Evolutionary conservation across 2,797 vertebrate genomes (phyloP).

Genomic region (Chelon auratus): DNA sequence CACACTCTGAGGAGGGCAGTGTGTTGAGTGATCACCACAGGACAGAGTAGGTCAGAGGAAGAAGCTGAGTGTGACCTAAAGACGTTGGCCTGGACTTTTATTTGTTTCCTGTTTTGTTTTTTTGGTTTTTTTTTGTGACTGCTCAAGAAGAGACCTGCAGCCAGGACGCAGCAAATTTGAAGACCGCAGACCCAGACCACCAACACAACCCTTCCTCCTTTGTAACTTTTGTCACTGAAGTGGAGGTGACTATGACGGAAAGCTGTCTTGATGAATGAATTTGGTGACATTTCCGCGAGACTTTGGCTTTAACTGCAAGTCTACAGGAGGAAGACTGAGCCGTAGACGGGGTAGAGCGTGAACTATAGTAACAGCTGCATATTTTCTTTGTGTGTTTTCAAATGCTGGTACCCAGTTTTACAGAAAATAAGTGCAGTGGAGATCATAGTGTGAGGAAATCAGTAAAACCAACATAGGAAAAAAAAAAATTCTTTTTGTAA

Average conservation of each 20-base stretch:
- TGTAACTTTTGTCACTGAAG: conserved; percentile 48
- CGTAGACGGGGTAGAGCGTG: conserved; percentile 16
- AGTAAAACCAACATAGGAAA: conserved; percentile 43
- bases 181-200: conserved; percentile 44
- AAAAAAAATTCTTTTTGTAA: conserved; percentile 2
- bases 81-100: conserved; percentile 26
- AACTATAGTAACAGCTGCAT: conserved; percentile 35
- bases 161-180: conserved; percentile 34
- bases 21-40: conserved; percentile 62
- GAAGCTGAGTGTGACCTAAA: conserved; percentile 52
- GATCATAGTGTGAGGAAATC: conserved; percentile 42
- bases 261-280: conserved; percentile 42
- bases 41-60: conserved; percentile 61
- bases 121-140: not conserved
- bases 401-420: conserved; percentile 28
- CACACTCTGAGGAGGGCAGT: conserved; percentile 65
- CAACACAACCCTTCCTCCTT: conserved; percentile 21
- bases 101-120: conserved; percentile 6
- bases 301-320: conserved; percentile 29
- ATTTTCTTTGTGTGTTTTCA: conserved; percentile 48
- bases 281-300: conserved; percentile 20
- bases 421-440: conserved; percentile 11
- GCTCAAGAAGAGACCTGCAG: conserved; percentile 33
- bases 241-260: conserved; percentile 66
- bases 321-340: conserved; percentile 24